Conservation (phyloP, 2,113 vertebrate species). For the Oryzias celebensis region DNA sequence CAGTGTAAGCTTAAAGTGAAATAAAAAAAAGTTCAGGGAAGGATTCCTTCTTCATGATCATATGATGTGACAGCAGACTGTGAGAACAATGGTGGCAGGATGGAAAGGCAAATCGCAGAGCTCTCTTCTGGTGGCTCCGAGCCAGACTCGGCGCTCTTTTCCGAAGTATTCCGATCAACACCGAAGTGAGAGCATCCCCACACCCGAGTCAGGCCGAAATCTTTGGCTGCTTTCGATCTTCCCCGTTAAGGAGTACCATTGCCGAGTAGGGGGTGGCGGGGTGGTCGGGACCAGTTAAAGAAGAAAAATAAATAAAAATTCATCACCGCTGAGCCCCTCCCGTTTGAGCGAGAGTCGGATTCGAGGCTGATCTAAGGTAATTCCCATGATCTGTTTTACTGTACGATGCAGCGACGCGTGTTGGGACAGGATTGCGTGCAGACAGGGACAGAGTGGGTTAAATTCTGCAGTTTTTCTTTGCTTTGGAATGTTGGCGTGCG, state of each 20-base stretch:
- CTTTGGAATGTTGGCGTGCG: conserved; percentile 26
- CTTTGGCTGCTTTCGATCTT: conserved; percentile 32
- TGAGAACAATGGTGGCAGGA: neutral
- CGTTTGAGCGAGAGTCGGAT: conserved; percentile 28
- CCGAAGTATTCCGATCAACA: conserved; percentile 53
- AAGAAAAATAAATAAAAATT: conserved; percentile 10
- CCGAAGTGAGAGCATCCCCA: conserved; percentile 46
- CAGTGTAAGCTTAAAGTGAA: no score
- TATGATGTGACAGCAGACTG: neutral
- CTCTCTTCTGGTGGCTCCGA: conserved; percentile 5
- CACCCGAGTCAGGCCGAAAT: conserved; percentile 55
- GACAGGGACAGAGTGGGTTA: conserved; percentile 48
- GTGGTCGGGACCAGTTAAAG: conserved; percentile 28
- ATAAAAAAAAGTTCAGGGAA: neutral
- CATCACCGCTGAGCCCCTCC: conserved; percentile 41
- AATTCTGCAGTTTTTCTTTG: conserved; percentile 52
- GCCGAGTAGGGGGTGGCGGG: conserved; percentile 37
- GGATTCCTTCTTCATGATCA: neutral
- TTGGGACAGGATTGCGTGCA: neutral
- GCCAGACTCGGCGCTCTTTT: conserved; percentile 12
- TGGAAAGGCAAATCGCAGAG: conserved; percentile 20
- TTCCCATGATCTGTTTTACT: conserved; percentile 21
- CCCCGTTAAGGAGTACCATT: conserved; percentile 39
- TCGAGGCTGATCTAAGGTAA: conserved; percentile 55
- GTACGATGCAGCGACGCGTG: neutral